Evolutionary conservation across 2,797 vertebrate species (phyloP).

Genomic region (Pangasius sanitwongsei): DNA sequence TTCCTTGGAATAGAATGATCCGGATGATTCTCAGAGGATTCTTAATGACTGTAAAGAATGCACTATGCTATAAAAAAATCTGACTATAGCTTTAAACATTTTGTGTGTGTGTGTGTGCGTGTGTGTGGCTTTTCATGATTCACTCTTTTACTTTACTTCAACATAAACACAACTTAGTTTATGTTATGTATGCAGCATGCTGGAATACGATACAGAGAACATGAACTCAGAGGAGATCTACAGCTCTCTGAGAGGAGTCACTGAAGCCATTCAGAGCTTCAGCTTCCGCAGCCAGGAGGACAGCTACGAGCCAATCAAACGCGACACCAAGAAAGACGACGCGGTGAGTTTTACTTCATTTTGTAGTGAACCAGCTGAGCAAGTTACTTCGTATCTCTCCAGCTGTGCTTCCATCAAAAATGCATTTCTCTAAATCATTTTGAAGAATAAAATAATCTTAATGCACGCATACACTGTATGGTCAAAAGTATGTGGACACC

Average conservation of each 20-base stretch:
- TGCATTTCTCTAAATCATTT: neutral
- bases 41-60: neutral
- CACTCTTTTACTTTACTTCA: neutral
- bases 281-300: constrained; percentile 96
- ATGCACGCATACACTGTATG: neutral
- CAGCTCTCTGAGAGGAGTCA: constrained; percentile 93
- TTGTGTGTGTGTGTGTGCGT: neutral
- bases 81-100: neutral
- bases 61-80: neutral
- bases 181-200: constrained; percentile 75
- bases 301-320: constrained; percentile 84
- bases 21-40: neutral
- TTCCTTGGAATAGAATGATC: neutral
- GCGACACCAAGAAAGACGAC: constrained; percentile 85
- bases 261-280: constrained; percentile 95
- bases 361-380: neutral
- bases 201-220: constrained; percentile 95
- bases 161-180: neutral
- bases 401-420: neutral
- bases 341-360: constrained; percentile 74
- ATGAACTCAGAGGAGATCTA: constrained; percentile 96
- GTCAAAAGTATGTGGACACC: neutral
- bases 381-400: neutral
- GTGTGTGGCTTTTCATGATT: neutral
- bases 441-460: neutral